These are phyloP conservation scores for Drosophila nebulosa DNA, from an alignment of 1,140 invertebrate species.

Conservation along the genomic window DNA sequence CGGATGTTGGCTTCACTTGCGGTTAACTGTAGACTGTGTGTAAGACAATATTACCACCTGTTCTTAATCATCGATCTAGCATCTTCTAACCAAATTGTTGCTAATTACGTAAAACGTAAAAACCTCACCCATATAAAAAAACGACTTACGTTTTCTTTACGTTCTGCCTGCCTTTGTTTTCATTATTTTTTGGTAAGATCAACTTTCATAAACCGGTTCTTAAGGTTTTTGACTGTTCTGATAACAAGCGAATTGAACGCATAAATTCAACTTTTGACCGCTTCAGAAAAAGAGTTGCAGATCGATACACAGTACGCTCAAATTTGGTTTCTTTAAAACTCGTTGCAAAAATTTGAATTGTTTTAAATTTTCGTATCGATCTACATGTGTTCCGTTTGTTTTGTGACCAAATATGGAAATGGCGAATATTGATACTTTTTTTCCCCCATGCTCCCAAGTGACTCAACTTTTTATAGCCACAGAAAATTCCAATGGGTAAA, in stretches of 20 bases:
- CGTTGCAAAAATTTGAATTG: too few species aligned
- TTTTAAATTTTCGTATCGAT: too few species aligned
- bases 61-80: slow-evolving; percentile 51
- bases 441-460: not conserved
- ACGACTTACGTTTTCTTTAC: slow-evolving; percentile 29
- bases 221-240: slow-evolving; percentile 36
- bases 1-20: slow-evolving; percentile 15
- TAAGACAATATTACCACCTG: not conserved
- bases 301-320: too few species aligned
- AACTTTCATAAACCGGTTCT: slow-evolving; percentile 71
- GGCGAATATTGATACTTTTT: not conserved
- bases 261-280: not conserved
- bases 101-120: not conserved
- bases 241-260: slow-evolving; percentile 22
- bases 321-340: too few species aligned
- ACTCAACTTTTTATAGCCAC: not conserved
- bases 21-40: slow-evolving; percentile 55
- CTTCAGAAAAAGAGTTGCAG: not conserved
- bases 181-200: slow-evolving; percentile 15
- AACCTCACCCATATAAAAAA: not conserved
- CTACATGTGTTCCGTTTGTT: too few species aligned
- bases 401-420: not conserved
- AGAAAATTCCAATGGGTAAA: not conserved
- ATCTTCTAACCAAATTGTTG: slow-evolving; percentile 16
- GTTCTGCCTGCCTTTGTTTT: slow-evolving; percentile 21